phyloP scores from a whole-genome alignment of 2,888 invertebrate species.

The Pomacea canaliculata region DNA sequence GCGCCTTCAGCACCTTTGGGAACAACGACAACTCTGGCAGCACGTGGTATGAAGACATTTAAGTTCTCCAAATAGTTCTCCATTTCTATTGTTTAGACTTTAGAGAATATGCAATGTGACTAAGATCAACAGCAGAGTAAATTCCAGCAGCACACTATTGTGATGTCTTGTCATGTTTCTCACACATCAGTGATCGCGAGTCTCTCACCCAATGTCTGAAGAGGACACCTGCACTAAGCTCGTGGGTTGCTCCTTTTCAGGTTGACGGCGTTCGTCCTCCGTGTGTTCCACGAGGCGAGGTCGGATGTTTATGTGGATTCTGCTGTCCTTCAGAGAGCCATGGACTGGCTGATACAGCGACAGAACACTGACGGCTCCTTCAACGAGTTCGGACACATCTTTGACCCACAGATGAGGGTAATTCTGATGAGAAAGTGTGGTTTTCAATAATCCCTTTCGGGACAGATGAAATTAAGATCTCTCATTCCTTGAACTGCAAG shows the following conservation, averaged over 20 bases:
- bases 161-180: too few relatives aligned
- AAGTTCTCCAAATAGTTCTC: conserved; percentile 89
- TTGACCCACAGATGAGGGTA: conserved; percentile 54
- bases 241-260: conserved; percentile 20
- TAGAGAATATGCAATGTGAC: conserved; percentile 88
- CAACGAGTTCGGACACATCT: conserved; percentile 47
- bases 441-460: not conserved
- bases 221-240: too few relatives aligned
- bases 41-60: conserved; percentile 77
- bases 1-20: conserved; percentile 91
- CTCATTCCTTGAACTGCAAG: not conserved
- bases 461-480: too few relatives aligned
- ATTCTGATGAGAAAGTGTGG: too few relatives aligned
- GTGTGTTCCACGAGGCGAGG: conserved; percentile 48
- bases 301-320: conserved; percentile 78
- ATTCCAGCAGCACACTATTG: conserved; percentile 83
- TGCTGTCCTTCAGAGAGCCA: conserved; percentile 34
- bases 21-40: conserved; percentile 78
- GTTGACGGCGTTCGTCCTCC: conserved; percentile 51
- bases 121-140: conserved; percentile 81
- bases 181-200: too few relatives aligned
- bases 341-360: conserved; percentile 64
- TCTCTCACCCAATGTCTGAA: too few relatives aligned
- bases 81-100: conserved; percentile 76
- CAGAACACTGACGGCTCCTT: conserved; percentile 72